Evolutionary conservation across 2,113 vertebrate species (phyloP).

Genomic region (Acrocephalus arundinaceus): DNA sequence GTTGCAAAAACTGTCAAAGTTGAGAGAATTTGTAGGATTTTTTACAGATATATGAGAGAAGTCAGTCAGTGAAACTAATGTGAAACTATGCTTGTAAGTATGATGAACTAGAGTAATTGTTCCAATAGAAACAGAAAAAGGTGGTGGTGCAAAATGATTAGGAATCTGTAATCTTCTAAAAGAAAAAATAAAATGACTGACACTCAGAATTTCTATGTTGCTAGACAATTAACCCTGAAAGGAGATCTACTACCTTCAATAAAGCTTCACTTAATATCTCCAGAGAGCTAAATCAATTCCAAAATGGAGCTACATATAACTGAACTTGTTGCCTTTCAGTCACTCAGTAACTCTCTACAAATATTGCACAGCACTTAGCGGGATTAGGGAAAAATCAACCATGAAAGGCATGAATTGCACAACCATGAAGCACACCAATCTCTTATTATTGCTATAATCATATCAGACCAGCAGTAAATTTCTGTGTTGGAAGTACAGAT

Average conservation of each 20-base stretch:
- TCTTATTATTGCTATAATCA: not conserved
- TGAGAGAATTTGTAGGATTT: not conserved
- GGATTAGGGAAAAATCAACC: not conserved
- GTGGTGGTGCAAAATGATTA: not conserved
- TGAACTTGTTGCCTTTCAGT: not conserved
- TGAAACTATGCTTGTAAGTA: not conserved
- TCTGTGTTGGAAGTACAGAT: not conserved
- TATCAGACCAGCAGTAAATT: not conserved
- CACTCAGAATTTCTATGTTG: not conserved
- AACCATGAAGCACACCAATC: not conserved
- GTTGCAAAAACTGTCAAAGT: not conserved
- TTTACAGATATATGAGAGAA: conserved; percentile 16
- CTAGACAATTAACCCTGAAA: not conserved
- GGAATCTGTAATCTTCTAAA: not conserved
- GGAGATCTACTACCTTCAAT: not conserved
- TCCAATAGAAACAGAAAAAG: not conserved
- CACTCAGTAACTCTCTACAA: not conserved
- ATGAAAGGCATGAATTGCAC: not conserved
- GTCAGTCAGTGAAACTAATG: not conserved
- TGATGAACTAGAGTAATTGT: not conserved
- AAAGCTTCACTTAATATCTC: not conserved
- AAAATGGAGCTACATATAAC: not conserved
- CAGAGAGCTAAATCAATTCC: not conserved
- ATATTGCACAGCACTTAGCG: not conserved
- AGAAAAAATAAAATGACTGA: not conserved